Evolutionary conservation across 2,888 invertebrate genomes (phyloP).

Genomic region (Melinaea marsaeus): DNA sequence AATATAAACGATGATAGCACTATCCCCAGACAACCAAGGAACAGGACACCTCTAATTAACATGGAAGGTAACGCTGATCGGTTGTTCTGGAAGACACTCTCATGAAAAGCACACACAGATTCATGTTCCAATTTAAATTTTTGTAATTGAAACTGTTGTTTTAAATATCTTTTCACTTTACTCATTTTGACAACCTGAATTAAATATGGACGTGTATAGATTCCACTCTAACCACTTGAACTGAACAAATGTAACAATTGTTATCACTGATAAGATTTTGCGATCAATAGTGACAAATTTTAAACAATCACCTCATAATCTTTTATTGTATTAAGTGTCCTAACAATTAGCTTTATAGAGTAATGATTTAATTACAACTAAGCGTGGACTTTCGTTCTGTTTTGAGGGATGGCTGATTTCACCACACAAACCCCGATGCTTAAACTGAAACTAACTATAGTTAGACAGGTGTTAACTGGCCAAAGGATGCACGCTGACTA

Average conservation of each 20-base stretch:
- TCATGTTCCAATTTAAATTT: conserved; percentile 53
- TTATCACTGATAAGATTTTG: conserved; percentile 32
- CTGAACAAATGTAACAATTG: conserved; percentile 19
- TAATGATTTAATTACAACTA: neutral
- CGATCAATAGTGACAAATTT: conserved; percentile 16
- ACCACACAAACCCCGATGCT: too few relatives aligned
- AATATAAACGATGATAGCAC: conserved; percentile 48
- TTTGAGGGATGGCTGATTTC: too few relatives aligned
- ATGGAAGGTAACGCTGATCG: conserved; percentile 50
- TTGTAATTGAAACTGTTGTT: conserved; percentile 44
- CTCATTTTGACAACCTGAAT: conserved; percentile 44
- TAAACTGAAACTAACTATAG: too few relatives aligned
- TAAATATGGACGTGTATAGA: conserved; percentile 3
- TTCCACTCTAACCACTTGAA: conserved; percentile 10
- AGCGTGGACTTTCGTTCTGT: too few relatives aligned
- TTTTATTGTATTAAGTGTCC: neutral
- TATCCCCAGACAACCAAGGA: conserved; percentile 50
- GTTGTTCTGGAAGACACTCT: conserved; percentile 52
- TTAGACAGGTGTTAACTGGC: too few relatives aligned
- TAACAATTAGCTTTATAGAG: neutral
- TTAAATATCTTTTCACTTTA: conserved; percentile 50
- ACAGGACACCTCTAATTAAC: conserved; percentile 47
- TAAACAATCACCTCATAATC: conserved; percentile 7
- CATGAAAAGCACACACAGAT: conserved; percentile 50
- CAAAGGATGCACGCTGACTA: too few relatives aligned